A percentile compares a stretch with the other conserved stretches of the same genome.
Evolutionary conservation across 1,140 invertebrate genomes (phyloP).

Genomic region (Diachasma alloeum): DNA sequence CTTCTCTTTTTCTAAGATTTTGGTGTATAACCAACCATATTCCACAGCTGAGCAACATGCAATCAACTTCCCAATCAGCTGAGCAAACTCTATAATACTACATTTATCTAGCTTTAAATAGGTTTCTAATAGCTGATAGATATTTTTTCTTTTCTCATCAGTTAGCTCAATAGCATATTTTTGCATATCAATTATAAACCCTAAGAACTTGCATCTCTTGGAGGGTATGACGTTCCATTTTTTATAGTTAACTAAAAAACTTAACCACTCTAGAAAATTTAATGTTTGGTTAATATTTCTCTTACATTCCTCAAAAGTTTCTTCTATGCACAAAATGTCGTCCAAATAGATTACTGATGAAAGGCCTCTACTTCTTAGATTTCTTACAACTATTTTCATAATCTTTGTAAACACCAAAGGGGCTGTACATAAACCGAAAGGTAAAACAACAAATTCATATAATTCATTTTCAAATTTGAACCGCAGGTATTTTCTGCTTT

Average conservation of each 20-base stretch:
- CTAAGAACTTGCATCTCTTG: conserved; percentile 23
- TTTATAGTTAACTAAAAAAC: conserved; percentile 18
- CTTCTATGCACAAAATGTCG: conserved; percentile 24
- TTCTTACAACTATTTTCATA: conserved; percentile 15
- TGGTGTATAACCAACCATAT: conserved; percentile 18
- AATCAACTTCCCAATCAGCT: conserved; percentile 27
- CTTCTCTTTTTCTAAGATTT: conserved; percentile 19
- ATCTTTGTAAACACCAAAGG: conserved; percentile 20
- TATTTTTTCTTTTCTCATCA: conserved; percentile 10
- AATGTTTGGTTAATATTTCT: conserved; percentile 3
- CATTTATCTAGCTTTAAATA: conserved; percentile 9
- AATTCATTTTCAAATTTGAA: neutral
- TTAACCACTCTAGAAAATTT: conserved; percentile 15
- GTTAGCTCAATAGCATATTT: conserved; percentile 17
- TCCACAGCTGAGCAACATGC: conserved; percentile 15
- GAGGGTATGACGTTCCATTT: conserved; percentile 2
- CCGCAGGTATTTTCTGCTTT: neutral
- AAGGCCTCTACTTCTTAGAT: neutral
- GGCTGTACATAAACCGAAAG: conserved; percentile 10
- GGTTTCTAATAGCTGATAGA: neutral
- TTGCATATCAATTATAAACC: conserved; percentile 16
- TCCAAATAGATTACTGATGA: conserved; percentile 21
- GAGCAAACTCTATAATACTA: conserved; percentile 17
- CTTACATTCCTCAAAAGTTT: neutral
- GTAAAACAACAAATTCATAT: conserved; percentile 7